Conservation (phyloP, 2,113 vertebrate species). For the Acanthisitta chloris region DNA sequence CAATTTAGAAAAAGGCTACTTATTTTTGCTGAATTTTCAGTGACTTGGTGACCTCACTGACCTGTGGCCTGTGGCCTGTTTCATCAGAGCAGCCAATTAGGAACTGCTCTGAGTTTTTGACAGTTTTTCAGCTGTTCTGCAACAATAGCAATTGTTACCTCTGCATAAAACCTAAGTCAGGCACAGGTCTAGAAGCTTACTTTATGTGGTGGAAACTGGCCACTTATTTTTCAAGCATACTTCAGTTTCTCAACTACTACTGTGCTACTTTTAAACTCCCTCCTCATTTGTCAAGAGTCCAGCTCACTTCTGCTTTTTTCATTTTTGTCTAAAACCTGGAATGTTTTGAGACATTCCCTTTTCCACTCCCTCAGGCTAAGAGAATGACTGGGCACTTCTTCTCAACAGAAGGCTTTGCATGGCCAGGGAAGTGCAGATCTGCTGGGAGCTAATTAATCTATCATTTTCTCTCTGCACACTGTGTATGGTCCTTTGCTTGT, state of each 20-base stretch:
- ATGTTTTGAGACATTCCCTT: background rate
- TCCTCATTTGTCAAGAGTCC: background rate
- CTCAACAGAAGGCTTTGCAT: background rate
- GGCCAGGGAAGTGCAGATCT: background rate
- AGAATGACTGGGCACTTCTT: slow-evolving; percentile 25
- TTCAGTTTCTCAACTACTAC: background rate
- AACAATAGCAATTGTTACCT: background rate
- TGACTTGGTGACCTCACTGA: background rate
- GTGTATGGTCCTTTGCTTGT: background rate
- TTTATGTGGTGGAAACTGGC: background rate
- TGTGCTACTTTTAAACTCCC: background rate
- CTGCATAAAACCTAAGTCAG: background rate
- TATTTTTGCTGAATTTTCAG: background rate
- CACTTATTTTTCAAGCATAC: background rate
- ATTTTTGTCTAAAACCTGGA: background rate
- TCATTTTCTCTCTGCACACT: background rate
- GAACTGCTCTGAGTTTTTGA: background rate
- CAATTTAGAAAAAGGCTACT: background rate
- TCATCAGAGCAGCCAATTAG: background rate
- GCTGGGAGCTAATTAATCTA: slow-evolving; percentile 40
- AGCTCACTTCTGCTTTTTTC: background rate
- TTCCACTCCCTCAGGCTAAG: background rate
- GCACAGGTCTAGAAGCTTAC: background rate
- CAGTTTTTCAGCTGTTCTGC: background rate
- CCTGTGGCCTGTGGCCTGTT: background rate